Conservation (phyloP, 2,113 vertebrate species). For the Microcebus ravelobensis region DNA sequence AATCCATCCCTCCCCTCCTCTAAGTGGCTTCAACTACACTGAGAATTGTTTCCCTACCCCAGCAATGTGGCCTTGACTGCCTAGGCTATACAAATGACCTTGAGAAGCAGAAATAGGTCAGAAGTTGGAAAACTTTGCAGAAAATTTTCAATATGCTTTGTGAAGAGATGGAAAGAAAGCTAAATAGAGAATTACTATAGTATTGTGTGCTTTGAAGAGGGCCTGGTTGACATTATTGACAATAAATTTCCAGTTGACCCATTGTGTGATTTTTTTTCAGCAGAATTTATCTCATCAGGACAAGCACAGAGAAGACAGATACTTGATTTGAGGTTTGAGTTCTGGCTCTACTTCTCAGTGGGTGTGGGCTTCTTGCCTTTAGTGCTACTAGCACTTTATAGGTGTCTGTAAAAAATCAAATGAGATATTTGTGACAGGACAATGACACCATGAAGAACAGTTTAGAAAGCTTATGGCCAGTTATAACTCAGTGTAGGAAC, state of each 20-base stretch:
- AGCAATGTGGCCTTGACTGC: not conserved
- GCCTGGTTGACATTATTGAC: not conserved
- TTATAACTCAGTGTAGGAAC: not conserved
- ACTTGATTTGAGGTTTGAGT: not conserved
- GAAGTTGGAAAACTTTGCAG: not conserved
- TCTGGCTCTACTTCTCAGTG: not conserved
- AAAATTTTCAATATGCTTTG: not conserved
- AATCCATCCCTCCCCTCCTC: not conserved
- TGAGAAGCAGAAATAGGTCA: not conserved
- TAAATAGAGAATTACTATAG: not conserved
- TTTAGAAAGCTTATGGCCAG: not conserved
- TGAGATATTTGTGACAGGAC: not conserved
- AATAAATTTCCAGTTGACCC: not conserved
- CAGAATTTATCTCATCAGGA: not conserved
- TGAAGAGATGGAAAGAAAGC: not conserved
- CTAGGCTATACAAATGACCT: not conserved
- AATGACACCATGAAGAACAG: not conserved
- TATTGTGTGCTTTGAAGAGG: not conserved
- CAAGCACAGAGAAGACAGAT: conserved; percentile 18
- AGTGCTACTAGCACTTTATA: not conserved
- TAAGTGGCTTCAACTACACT: not conserved
- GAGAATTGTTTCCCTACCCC: not conserved
- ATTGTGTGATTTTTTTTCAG: not conserved
- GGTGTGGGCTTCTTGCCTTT: not conserved
- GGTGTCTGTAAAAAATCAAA: not conserved